A percentile compares a stretch with the other conserved stretches of the same genome.
Conservation (phyloP, 2,888 invertebrate genomes). For the Myopa testacea region DNA sequence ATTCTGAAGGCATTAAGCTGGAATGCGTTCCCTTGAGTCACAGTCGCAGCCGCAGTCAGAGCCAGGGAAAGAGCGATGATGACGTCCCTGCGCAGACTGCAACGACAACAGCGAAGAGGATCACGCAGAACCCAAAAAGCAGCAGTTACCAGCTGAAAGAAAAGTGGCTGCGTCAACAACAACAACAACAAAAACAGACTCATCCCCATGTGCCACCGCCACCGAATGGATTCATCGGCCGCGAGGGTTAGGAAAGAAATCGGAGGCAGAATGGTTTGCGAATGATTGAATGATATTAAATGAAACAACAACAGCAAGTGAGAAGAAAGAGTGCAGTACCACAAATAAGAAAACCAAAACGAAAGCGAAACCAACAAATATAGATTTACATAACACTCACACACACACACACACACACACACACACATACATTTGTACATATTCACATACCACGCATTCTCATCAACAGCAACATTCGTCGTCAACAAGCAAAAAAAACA, state of each 20-base stretch:
- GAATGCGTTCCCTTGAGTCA: slow-evolving; percentile 59
- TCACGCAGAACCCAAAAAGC: slow-evolving; percentile 30
- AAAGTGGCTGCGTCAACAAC: slow-evolving; percentile 60
- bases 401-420: neutral
- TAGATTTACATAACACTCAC: neutral
- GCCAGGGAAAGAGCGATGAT: slow-evolving; percentile 31
- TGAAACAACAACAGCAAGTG: neutral
- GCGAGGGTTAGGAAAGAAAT: slow-evolving; percentile 57
- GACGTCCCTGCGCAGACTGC: slow-evolving; percentile 38
- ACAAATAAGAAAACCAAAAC: neutral
- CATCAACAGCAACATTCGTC: neutral
- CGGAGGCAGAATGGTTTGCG: slow-evolving; percentile 25
- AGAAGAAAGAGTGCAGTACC: slow-evolving; percentile 17
- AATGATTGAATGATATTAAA: neutral
- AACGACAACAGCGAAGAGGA: slow-evolving; percentile 44
- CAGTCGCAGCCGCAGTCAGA: slow-evolving; percentile 48
- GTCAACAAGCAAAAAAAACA: no score
- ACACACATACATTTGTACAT: neutral
- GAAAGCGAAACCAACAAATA: neutral
- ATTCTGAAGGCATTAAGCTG: slow-evolving; percentile 53
- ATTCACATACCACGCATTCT: neutral
- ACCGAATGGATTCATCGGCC: slow-evolving; percentile 66
- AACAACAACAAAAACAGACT: slow-evolving; percentile 34
- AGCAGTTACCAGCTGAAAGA: slow-evolving; percentile 54
- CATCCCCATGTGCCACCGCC: slow-evolving; percentile 54